Base-by-base conservation (phyloP, 1,140 invertebrate species). In the Pachyrhynchus sulphureomaculatus region DNA sequence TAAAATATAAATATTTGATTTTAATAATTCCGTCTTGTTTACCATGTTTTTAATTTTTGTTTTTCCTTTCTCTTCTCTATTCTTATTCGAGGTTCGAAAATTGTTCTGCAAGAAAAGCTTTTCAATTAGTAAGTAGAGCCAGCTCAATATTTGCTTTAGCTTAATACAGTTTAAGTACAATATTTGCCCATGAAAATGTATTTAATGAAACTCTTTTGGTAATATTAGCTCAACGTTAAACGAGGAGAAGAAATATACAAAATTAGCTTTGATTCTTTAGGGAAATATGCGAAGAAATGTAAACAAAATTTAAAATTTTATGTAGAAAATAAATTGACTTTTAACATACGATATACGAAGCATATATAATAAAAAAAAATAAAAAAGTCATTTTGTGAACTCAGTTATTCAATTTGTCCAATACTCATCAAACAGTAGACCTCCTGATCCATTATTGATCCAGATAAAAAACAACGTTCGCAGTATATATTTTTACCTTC, bases 151-250 rank as follows among this genome's bases (percentile, higher is more conserved):
- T 64, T 64, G 37, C 32, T 52, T 24, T 24, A 47, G 32, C 49
- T 64, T 52, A 64, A 58, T 45, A 51, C 47, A 44, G 62, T 64
- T 64, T 59, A 58, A 64, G 56, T 64, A 59, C 26, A 64, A 64
- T 64, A 64, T 64, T 64, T 64, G 51, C 62, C 23, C 44, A 54
- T 64, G 62, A 36, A 47, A 59, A 59, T 41, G 63, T 60, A 60
- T 58, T 64, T 58, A 65, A 65, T 60, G 56, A 60, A 60, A 65
- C 62, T 65, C 62, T 65, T 65, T 65, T 34, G 36, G 41, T 37
- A 64, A 64, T 64, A 64, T 64, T 64, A 39, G 62, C 53, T 54
- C 54, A 58, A 33, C 29, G 51, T 21, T 56, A 56, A 56, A 56
- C 53, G 53, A 34, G 42, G 53, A 45, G 53, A 44, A 56, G 53